A percentile compares a stretch with the other conserved stretches of the same genome.
phyloP scores from a whole-genome alignment of 2,113 vertebrate species.

The Silurus asotus region DNA sequence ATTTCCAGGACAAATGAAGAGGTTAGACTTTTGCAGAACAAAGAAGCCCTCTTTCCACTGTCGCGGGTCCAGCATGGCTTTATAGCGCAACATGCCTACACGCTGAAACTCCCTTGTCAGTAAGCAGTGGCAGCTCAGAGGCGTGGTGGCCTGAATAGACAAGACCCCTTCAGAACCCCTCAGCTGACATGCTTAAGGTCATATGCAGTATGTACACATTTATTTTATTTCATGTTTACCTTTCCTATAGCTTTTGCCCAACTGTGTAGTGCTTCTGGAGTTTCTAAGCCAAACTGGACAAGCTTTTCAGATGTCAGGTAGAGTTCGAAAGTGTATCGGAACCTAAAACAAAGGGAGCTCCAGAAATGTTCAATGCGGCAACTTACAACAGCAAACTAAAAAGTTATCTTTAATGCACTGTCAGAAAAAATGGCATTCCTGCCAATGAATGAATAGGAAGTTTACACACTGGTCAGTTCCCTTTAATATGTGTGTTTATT shows the following conservation, averaged over 20 bases:
- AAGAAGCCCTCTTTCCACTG: conserved; percentile 90
- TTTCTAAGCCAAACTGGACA: conserved; percentile 85
- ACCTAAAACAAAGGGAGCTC: conserved; percentile 68
- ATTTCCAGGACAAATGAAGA: conserved; percentile 85
- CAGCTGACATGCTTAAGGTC: neutral
- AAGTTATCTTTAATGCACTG: neutral
- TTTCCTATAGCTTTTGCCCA: conserved; percentile 90
- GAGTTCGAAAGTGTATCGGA: conserved; percentile 89
- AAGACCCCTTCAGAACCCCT: conserved; percentile 17
- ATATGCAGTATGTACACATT: neutral
- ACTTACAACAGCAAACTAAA: neutral
- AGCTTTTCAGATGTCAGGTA: conserved; percentile 84
- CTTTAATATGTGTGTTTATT: neutral
- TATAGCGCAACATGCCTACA: conserved; percentile 84
- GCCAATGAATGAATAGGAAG: conserved; percentile 63
- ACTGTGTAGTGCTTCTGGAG: conserved; percentile 79
- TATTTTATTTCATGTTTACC: conserved; percentile 64
- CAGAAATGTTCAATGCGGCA: neutral
- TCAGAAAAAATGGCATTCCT: conserved; percentile 63
- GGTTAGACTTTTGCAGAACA: conserved; percentile 92
- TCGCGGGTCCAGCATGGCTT: conserved; percentile 87
- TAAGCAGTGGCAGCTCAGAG: conserved; percentile 90
- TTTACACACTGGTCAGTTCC: neutral
- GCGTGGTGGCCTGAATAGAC: conserved; percentile 81
- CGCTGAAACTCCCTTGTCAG: conserved; percentile 88